phyloP scores from a whole-genome alignment of 2,888 invertebrate species.

The Lasius fuliginosus region DNA sequence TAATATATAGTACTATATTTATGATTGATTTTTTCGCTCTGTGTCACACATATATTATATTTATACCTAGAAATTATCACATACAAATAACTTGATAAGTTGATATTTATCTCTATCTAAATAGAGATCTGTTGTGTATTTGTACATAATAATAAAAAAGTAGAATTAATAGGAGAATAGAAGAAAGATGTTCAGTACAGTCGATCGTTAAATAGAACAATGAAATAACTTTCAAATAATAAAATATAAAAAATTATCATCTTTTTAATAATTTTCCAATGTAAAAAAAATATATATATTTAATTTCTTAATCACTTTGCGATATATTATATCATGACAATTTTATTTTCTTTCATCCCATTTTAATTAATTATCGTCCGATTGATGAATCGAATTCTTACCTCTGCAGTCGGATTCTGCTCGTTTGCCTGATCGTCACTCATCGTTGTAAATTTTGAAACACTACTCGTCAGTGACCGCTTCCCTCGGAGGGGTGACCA shows the following conservation, averaged over 20 bases:
- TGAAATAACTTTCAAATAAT: not conserved
- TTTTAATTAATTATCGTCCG: not conserved
- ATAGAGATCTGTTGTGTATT: not conserved
- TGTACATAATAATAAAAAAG: not conserved
- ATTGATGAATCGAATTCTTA: constrained; percentile 55
- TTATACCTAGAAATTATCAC: not conserved
- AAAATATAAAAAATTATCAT: not conserved
- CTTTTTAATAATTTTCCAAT: not conserved
- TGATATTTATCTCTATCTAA: not conserved
- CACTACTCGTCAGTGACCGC: constrained; percentile 33
- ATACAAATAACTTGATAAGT: not conserved
- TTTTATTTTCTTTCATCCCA: not conserved
- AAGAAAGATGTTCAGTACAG: not conserved
- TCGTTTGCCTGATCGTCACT: constrained; percentile 82
- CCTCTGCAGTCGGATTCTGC: constrained; percentile 79
- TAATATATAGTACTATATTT: not conserved
- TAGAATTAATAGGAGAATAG: no score
- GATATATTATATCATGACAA: not conserved
- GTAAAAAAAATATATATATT: not conserved
- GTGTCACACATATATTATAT: not conserved
- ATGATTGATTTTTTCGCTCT: not conserved
- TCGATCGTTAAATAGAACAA: not conserved
- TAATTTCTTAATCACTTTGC: not conserved
- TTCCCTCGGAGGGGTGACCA: constrained; percentile 30
- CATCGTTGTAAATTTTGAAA: constrained; percentile 76